Conservation (phyloP, 1,140 invertebrate genomes). For the Drosophila simulans region DNA sequence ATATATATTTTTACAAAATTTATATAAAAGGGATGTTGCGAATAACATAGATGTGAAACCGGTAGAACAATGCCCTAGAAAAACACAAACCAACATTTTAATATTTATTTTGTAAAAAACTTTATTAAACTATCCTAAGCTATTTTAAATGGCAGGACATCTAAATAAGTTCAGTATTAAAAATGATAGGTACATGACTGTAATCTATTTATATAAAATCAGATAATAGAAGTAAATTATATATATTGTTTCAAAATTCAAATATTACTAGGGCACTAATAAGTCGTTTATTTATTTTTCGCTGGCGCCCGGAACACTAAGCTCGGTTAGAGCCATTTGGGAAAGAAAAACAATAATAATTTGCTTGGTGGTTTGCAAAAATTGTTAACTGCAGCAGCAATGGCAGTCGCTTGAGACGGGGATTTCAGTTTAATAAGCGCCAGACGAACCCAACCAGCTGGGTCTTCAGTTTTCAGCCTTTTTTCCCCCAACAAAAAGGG, state of each 20-base stretch:
- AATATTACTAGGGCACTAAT: not conserved
- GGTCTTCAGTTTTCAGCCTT: slow-evolving; percentile 23
- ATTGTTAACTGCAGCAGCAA: slow-evolving; percentile 64
- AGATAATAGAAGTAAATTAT: too few relatives aligned
- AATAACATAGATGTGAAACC: not conserved
- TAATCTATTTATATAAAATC: too few relatives aligned
- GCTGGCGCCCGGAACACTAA: slow-evolving; percentile 4
- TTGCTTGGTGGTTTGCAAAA: slow-evolving; percentile 61
- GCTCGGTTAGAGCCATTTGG: slow-evolving; percentile 23
- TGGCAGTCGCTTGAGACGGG: slow-evolving; percentile 59
- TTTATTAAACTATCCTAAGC: too few relatives aligned
- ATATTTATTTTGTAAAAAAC: not conserved
- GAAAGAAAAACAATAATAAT: slow-evolving; percentile 63
- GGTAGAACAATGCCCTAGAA: not conserved
- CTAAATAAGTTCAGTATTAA: not conserved
- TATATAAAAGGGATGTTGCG: not conserved
- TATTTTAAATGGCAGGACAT: too few relatives aligned
- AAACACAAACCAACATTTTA: not conserved
- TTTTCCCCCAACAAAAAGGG: not conserved
- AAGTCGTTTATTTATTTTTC: not conserved
- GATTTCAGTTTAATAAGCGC: slow-evolving; percentile 83
- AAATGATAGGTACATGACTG: too few relatives aligned
- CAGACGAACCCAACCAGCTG: slow-evolving; percentile 69
- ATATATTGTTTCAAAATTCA: too few relatives aligned
- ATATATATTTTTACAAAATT: not conserved